A percentile compares a stretch with the other conserved stretches of the same genome.
Conservation (phyloP, 2,888 invertebrate genomes). For the Taenaris catops region DNA sequence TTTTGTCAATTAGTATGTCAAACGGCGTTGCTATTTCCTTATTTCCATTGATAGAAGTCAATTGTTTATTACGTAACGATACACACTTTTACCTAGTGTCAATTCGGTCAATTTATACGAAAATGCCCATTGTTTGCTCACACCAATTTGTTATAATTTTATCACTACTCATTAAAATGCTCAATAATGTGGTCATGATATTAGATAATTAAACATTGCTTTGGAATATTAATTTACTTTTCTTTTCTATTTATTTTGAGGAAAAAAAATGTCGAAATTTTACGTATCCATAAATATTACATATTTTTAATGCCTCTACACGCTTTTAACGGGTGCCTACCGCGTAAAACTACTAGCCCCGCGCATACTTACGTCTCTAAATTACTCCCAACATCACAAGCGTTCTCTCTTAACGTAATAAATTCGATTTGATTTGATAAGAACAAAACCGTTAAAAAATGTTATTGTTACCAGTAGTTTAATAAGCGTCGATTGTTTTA, state of each 20-base stretch:
- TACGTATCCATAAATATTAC: slow-evolving; percentile 7
- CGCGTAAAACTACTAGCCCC: slow-evolving; percentile 23
- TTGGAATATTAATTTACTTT: slow-evolving; percentile 43
- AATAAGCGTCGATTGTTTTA: slow-evolving; percentile 66
- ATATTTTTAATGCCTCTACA: slow-evolving; percentile 10
- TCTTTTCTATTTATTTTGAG: slow-evolving; percentile 50
- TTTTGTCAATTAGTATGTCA: slow-evolving; percentile 71
- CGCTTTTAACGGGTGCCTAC: slow-evolving; percentile 13
- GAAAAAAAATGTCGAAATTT: slow-evolving; percentile 11
- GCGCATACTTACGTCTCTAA: slow-evolving; percentile 15
- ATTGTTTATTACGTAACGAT: slow-evolving; percentile 21
- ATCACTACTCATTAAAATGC: slow-evolving; percentile 72
- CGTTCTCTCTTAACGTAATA: slow-evolving; percentile 20
- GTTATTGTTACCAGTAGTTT: slow-evolving; percentile 78
- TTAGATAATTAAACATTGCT: slow-evolving; percentile 56
- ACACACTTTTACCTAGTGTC: slow-evolving; percentile 9
- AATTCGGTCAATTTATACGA: slow-evolving; percentile 63
- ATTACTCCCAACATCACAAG: slow-evolving; percentile 24
- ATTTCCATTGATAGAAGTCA: slow-evolving; percentile 22
- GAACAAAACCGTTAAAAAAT: slow-evolving; percentile 31
- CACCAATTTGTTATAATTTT: slow-evolving; percentile 42
- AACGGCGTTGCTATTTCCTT: slow-evolving; percentile 44
- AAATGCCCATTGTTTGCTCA: slow-evolving; percentile 71
- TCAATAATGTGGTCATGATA: slow-evolving; percentile 73
- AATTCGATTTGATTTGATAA: slow-evolving; percentile 40